Base-by-base conservation (phyloP, 2,113 vertebrate species). In the Xiphophorus maculatus region DNA sequence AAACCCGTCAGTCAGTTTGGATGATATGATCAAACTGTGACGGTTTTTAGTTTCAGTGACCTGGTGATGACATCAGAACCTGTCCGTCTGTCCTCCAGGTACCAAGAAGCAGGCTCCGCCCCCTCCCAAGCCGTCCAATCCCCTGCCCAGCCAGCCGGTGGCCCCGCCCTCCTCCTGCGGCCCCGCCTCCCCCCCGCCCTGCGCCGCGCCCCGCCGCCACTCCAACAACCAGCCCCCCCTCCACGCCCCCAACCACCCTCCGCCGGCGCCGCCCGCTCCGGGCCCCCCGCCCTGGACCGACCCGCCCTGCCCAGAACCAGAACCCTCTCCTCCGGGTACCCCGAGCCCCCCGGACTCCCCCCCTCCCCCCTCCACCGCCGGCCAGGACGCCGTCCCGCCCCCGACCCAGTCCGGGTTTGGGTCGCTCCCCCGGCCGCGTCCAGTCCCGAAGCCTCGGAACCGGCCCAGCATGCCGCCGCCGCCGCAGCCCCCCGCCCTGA, bases 101-200 rank as follows among this genome's bases (percentile, higher is more conserved):
- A 90, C 96, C 77, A 99, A 99, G 76, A 99, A 99, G 82, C 98
- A 97, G 0, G 97, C 98, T 0, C 98, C 98, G 0, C 95, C 98
- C 3, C 97, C 97, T 44, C 97, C 98, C 1, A 99, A 99, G 76
- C 97, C 97, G 7, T 90, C 93, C 64, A 97, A 96, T 92, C 96
- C 95, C 0, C 96, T 96, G 0, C 96, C 96, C 0, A 92, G 94
- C 51, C 97, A 98, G 83, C 94, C 94, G 32, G 84, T 88, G 4
- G 86, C 71, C 81, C 66, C 78, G 14, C 65, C 94, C 80, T 42
- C 94, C 70, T 73, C 94, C 14, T 42, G 40, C 3, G 94, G 61
- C 78, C 94, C 8, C 92, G 64, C 79, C 87, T 77, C 93, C 19
- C 77, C 80, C 65, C 27, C 96, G 90, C 92, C 91, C 1, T 94